phyloP scores from a whole-genome alignment of 1,140 invertebrate species.

The Lethrus apterus region DNA sequence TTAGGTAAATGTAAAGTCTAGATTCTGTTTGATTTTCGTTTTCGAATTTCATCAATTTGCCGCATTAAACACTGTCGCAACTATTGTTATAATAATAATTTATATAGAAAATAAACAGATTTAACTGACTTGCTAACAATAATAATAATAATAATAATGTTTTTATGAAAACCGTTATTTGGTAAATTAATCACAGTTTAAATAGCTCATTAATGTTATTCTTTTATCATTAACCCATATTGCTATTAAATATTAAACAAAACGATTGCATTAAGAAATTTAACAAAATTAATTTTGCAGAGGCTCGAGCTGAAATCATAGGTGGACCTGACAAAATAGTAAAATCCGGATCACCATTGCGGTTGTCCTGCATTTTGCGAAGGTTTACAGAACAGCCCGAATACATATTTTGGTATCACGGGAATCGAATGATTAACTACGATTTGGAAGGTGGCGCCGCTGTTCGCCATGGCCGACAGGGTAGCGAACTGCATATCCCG shows the following conservation, averaged over 20 bases:
- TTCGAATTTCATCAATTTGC: too few relatives aligned
- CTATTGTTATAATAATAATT: too few relatives aligned
- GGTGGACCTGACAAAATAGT: slow-evolving; percentile 66
- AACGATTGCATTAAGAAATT: background rate
- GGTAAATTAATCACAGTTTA: background rate
- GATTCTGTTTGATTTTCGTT: too few relatives aligned
- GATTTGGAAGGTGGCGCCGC: slow-evolving; percentile 64
- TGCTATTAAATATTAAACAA: background rate
- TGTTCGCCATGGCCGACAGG: slow-evolving; percentile 41
- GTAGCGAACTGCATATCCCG: slow-evolving; percentile 50
- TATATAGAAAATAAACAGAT: too few relatives aligned
- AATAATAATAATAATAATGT: background rate
- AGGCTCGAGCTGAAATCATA: slow-evolving; percentile 63
- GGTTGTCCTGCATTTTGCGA: slow-evolving; percentile 61
- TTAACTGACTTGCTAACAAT: too few relatives aligned
- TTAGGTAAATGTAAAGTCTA: too few relatives aligned
- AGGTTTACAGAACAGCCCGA: slow-evolving; percentile 59
- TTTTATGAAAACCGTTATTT: background rate
- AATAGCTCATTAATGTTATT: background rate
- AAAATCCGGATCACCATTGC: slow-evolving; percentile 60
- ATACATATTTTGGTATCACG: slow-evolving; percentile 77
- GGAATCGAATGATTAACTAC: slow-evolving; percentile 66
- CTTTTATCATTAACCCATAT: background rate
- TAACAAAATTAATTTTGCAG: slow-evolving; percentile 39
- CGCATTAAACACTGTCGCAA: too few relatives aligned